Evolutionary conservation across 2,113 vertebrate species (phyloP).

Genomic region (Erythrocebus patas): DNA sequence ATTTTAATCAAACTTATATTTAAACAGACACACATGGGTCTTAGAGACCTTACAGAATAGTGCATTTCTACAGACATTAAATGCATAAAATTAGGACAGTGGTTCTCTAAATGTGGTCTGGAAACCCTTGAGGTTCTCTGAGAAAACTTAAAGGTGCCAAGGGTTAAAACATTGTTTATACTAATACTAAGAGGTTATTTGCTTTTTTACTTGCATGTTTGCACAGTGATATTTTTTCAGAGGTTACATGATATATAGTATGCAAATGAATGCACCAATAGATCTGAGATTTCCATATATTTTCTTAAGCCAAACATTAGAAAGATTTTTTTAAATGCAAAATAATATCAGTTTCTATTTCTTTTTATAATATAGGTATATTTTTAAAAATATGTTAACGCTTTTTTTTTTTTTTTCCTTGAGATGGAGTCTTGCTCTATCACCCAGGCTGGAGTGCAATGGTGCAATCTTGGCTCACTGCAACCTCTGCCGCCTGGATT

Average conservation of each 20-base stretch:
- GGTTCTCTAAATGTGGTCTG: background rate
- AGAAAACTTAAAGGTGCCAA: background rate
- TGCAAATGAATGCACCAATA: background rate
- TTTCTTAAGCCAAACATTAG: background rate
- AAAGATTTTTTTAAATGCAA: background rate
- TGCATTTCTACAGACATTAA: background rate
- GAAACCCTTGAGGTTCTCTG: background rate
- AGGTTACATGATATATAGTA: background rate
- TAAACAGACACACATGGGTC: background rate
- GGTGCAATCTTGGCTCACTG: too few relatives aligned
- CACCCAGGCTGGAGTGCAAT: too few relatives aligned
- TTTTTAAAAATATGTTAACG: background rate
- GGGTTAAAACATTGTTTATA: background rate
- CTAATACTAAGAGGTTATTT: background rate
- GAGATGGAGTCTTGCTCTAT: too few relatives aligned
- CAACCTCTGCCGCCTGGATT: too few relatives aligned
- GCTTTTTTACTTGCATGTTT: background rate
- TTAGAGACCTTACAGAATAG: background rate
- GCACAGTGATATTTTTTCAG: background rate
- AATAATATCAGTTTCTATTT: background rate
- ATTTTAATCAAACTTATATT: background rate
- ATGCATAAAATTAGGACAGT: background rate
- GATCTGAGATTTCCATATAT: background rate
- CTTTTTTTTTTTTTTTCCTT: too few relatives aligned
- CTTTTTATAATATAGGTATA: background rate